Conservation (phyloP, 2,888 invertebrate species). For the Acleris sparsana region DNA sequence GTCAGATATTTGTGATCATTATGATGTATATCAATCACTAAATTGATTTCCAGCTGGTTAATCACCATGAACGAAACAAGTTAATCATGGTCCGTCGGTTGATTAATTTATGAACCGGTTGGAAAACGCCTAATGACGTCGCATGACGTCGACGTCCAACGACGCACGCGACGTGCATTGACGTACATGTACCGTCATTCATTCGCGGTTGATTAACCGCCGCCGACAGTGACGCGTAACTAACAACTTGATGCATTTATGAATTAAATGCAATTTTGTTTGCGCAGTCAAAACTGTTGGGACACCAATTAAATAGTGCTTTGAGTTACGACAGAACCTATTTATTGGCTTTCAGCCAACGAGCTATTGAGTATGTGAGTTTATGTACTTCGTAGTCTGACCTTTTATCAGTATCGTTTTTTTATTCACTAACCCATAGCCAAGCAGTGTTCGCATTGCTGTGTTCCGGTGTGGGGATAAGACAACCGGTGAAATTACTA, state of each 20-base stretch:
- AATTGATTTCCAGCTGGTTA: background rate
- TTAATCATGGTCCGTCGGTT: background rate
- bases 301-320: no score
- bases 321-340: no score
- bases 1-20: no score
- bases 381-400: no score
- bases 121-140: background rate
- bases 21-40: no score
- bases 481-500: no score
- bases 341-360: no score
- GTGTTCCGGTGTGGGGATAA: no score
- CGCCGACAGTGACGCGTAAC: background rate
- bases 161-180: background rate
- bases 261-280: background rate
- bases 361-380: no score
- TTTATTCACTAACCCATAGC: no score
- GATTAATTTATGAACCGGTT: constrained; percentile 4
- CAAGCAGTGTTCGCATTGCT: no score
- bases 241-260: background rate
- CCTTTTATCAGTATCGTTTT: no score
- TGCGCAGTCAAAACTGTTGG: background rate
- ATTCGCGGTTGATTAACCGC: background rate
- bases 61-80: background rate
- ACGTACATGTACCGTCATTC: background rate
- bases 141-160: background rate